Conservation (phyloP, 1,140 invertebrate genomes). For the Portunus trituberculatus region DNA sequence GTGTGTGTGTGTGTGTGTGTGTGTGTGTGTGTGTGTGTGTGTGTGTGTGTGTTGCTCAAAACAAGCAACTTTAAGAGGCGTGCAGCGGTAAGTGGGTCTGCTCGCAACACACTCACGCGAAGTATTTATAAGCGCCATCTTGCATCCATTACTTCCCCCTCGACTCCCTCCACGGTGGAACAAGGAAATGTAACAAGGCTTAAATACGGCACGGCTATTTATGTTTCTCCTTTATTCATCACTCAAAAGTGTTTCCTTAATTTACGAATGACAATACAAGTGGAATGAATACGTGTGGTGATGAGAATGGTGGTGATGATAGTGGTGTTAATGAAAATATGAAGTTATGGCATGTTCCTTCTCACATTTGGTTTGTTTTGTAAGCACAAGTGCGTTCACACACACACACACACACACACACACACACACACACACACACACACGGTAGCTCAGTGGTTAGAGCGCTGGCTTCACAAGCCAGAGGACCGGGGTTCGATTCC, state of each 20-base stretch:
- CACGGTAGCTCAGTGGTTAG: too few species aligned
- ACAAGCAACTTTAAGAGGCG: neutral
- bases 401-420: too few species aligned
- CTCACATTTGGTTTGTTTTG: too few species aligned
- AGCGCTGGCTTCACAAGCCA: too few species aligned
- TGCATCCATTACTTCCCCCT: neutral
- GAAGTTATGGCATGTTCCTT: too few species aligned
- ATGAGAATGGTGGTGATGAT: neutral
- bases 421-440: too few species aligned
- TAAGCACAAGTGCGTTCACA: too few species aligned
- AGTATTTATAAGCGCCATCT: neutral
- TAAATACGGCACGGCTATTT: too few species aligned
- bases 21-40: conserved; percentile 27
- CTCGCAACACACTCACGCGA: neutral
- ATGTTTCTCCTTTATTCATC: too few species aligned
- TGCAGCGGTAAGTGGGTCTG: neutral
- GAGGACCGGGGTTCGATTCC: too few species aligned
- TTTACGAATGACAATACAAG: neutral
- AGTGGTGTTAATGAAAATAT: neutral
- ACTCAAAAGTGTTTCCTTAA: too few species aligned
- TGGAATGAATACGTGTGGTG: too few species aligned
- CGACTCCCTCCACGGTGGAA: neutral
- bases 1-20: conserved; percentile 18
- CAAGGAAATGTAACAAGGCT: neutral
- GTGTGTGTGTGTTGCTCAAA: neutral